phyloP scores from a whole-genome alignment of 1,140 invertebrate species.

The Drosophila micromelanica region DNA sequence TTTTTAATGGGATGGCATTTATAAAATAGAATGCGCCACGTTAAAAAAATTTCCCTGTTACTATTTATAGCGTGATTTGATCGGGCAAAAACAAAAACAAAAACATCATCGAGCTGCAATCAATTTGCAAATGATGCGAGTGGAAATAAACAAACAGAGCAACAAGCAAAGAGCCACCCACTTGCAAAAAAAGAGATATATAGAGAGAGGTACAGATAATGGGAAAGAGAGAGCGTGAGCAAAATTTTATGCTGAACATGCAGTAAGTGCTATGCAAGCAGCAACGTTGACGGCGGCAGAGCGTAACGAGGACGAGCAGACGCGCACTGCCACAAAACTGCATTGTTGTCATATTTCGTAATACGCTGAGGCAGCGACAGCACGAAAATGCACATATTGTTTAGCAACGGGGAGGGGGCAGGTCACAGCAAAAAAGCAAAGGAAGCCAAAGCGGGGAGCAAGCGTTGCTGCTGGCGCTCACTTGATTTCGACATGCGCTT shows the following conservation, averaged over 20 bases:
- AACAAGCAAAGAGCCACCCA: slow-evolving; percentile 59
- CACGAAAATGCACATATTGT: slow-evolving; percentile 36
- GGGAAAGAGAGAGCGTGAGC: slow-evolving; percentile 17
- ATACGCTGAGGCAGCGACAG: slow-evolving; percentile 71
- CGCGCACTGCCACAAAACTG: slow-evolving; percentile 59
- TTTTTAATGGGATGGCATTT: slow-evolving; percentile 69
- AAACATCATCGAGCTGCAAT: slow-evolving; percentile 71
- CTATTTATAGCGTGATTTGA: slow-evolving; percentile 63
- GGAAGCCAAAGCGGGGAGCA: slow-evolving; percentile 50
- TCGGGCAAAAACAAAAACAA: slow-evolving; percentile 24
- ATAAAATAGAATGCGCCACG: slow-evolving; percentile 59
- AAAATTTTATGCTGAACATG: slow-evolving; percentile 59
- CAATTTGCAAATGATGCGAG: slow-evolving; percentile 71
- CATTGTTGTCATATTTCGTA: slow-evolving; percentile 84
- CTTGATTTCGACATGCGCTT: slow-evolving; percentile 67
- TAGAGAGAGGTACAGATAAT: slow-evolving; percentile 12
- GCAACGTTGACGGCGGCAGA: slow-evolving; percentile 52
- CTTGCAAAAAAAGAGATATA: slow-evolving; percentile 13
- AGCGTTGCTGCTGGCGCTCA: slow-evolving; percentile 30
- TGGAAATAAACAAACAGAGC: slow-evolving; percentile 60
- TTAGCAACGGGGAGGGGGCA: slow-evolving; percentile 10
- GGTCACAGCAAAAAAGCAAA: slow-evolving; percentile 54
- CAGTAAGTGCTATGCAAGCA: slow-evolving; percentile 38
- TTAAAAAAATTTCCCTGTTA: slow-evolving; percentile 70
- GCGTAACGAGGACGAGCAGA: slow-evolving; percentile 75